Evolutionary conservation across 2,113 vertebrate genomes (phyloP), one percentile per base, ranked within the genome.

Genomic region (Brachyistius frenatus): DNA sequence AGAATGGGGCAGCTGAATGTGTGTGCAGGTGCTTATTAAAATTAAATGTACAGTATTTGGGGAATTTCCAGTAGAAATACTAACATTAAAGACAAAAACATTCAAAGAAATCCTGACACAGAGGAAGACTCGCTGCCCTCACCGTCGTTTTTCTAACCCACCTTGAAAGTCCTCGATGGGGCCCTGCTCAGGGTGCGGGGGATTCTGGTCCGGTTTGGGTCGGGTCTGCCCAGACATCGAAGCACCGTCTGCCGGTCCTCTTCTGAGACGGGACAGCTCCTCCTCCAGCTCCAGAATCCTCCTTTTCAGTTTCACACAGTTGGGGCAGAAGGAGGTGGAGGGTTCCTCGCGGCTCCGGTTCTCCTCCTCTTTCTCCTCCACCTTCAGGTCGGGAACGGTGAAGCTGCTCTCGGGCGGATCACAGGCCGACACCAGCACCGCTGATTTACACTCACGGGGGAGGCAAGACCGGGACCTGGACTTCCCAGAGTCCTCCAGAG

Each of bases 281-380:
- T 96, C 96, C 93, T 99, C 97, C 53, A 99, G 95, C 89, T 99
- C 96, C 39, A 94, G 90, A 55, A 99, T 97, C 87, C 97, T 97
- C 91, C 93, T 97, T 93, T 96, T 97, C 39, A 99, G 91, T 46
- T 94, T 95, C 53, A 99, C 96, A 87, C 98, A 99, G 88, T 99
- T 99, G 57, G 96, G 96, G 81, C 98, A 99, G 85, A 97, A 98
- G 41, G 97, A 98, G 23, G 97, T 98, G 81, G 97, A 96, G 60
- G 97, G 96, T 3, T 95, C 94, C 88, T 93, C 90, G 0, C 65
- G 66, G 2, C 90, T 93, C 1, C 89, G 85, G 16, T 94, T 81
- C 56, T 95, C 92, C 80, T 96, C 96, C 0, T 95, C 95, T 0
- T 94, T 93, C 66, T 96, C 96, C 80, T 98, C 96, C 31, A 93